phyloP scores from a whole-genome alignment of 2,888 invertebrate species.

The Terebella lapidaria region DNA sequence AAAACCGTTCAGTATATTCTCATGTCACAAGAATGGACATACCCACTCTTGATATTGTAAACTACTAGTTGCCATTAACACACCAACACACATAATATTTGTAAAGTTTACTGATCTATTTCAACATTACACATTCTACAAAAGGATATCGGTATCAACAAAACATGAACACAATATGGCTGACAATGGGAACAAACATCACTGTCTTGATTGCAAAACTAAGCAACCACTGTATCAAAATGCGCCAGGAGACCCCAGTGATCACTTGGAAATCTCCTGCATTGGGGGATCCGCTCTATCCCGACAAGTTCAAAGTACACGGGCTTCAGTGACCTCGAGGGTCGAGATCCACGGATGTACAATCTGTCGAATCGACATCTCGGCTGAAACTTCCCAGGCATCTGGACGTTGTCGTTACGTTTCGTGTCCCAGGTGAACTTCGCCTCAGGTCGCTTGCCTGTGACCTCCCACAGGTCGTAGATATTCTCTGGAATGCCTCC shows the following conservation, averaged over 20 bases:
- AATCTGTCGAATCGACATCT: slow-evolving; percentile 59
- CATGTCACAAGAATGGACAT: no score
- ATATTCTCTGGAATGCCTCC: slow-evolving; percentile 29
- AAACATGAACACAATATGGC: no score
- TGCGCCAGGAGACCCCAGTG: slow-evolving; percentile 58
- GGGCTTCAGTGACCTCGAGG: slow-evolving; percentile 36
- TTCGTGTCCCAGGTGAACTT: slow-evolving; percentile 61
- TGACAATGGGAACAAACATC: no score
- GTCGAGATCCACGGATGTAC: slow-evolving; percentile 48
- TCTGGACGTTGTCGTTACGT: slow-evolving; percentile 59
- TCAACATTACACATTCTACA: no score
- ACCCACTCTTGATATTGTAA: no score
- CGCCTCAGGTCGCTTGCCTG: slow-evolving; percentile 57
- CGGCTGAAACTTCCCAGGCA: slow-evolving; percentile 49
- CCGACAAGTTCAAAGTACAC: slow-evolving; percentile 59
- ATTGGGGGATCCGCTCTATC: slow-evolving; percentile 54
- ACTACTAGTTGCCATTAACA: no score
- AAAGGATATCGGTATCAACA: no score
- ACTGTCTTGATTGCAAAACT: not conserved
- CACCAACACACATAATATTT: no score
- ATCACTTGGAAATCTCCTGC: slow-evolving; percentile 59
- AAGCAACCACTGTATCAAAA: slow-evolving; percentile 28
- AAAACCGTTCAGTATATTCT: no score
- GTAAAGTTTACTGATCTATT: no score
- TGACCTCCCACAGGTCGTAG: slow-evolving; percentile 58